These are phyloP conservation scores for Seriola rivoliana DNA, from an alignment of 2,113 vertebrate species.

Conservation along the genomic window DNA sequence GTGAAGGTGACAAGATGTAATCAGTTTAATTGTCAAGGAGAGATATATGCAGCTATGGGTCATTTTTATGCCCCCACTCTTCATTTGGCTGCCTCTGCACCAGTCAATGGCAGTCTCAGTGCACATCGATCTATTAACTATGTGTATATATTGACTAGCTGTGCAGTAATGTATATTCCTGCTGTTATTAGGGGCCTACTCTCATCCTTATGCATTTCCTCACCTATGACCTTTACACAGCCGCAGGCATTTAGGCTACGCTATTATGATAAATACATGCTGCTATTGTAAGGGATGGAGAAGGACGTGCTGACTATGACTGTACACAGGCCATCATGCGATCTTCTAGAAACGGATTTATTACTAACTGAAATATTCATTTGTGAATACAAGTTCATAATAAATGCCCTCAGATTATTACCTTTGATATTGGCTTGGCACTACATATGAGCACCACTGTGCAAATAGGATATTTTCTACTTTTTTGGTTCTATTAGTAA, in stretches of 20 bases:
- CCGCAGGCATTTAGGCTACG: constrained; percentile 37
- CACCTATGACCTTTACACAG: constrained; percentile 62
- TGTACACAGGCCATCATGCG: neutral
- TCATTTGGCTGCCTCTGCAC: constrained; percentile 27
- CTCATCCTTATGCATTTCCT: constrained; percentile 58
- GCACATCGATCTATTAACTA: constrained; percentile 48
- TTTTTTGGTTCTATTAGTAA: constrained; percentile 36
- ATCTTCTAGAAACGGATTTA: constrained; percentile 20
- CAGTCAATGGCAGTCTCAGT: constrained; percentile 22
- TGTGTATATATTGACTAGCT: constrained; percentile 55
- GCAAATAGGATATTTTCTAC: neutral
- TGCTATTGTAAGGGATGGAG: constrained; percentile 23
- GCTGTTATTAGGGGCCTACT: constrained; percentile 26
- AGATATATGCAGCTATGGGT: constrained; percentile 19
- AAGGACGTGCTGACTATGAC: neutral
- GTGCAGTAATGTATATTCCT: constrained; percentile 42
- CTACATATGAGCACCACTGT: neutral
- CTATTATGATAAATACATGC: constrained; percentile 50
- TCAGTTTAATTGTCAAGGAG: constrained; percentile 40
- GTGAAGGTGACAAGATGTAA: constrained; percentile 16
- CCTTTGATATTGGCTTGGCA: constrained; percentile 9
- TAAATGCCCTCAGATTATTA: constrained; percentile 9
- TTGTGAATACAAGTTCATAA: neutral
- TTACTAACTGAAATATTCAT: neutral
- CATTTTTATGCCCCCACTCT: constrained; percentile 36